These are phyloP conservation scores for Ashinkailepas kermadecensis DNA, from an alignment of 2,888 invertebrate genomes.

Conservation along the genomic window DNA sequence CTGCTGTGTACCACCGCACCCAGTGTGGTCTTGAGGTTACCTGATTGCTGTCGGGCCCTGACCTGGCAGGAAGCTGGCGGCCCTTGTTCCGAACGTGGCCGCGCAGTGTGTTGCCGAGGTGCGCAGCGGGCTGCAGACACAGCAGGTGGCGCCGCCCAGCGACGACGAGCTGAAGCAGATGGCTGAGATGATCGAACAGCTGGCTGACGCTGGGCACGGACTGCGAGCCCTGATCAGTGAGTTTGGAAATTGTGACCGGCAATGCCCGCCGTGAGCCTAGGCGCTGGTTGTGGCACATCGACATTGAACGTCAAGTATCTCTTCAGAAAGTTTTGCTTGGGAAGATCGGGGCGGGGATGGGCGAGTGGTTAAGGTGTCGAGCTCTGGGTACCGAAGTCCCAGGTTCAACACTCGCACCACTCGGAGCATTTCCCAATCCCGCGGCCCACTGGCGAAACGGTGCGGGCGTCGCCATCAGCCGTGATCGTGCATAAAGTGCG, in stretches of 20 bases:
- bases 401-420: too few relatives aligned
- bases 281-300: too few relatives aligned
- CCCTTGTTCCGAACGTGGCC: neutral
- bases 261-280: too few relatives aligned
- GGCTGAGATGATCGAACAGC: conserved; percentile 7
- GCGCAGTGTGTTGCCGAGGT: neutral
- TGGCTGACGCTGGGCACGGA: neutral
- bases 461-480: too few relatives aligned
- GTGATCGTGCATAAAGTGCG: too few relatives aligned
- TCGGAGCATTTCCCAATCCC: too few relatives aligned
- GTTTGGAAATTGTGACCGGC: neutral
- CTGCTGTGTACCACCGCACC: too few relatives aligned
- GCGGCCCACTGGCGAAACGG: too few relatives aligned
- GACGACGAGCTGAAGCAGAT: neutral
- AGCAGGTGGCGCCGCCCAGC: neutral
- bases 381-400: neutral
- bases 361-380: neutral
- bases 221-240: neutral
- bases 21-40: too few relatives aligned
- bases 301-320: too few relatives aligned
- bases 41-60: neutral
- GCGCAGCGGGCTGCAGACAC: neutral
- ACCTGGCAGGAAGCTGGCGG: neutral
- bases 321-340: neutral
- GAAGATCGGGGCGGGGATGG: neutral